Evolutionary conservation across 2,113 vertebrate genomes (phyloP).

Genomic region (Nicator chloris): DNA sequence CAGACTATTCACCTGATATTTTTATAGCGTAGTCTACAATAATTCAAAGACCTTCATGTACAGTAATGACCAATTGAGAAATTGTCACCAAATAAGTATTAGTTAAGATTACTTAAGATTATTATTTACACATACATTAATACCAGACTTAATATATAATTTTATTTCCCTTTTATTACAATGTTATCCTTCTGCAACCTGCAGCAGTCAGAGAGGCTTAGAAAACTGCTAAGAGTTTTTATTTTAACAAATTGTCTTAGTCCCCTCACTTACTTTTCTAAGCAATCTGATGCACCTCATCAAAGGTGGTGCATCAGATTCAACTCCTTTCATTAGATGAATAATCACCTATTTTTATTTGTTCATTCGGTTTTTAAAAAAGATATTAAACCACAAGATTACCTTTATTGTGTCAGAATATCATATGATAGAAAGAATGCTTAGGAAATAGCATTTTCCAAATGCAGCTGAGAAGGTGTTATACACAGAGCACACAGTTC

Average conservation of each 20-base stretch:
- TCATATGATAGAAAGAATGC: not conserved
- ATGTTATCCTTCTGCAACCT: not conserved
- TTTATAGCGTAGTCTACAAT: not conserved
- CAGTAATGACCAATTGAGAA: not conserved
- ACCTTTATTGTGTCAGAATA: not conserved
- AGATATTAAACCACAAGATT: not conserved
- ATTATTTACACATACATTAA: not conserved
- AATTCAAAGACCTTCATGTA: not conserved
- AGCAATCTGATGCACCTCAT: not conserved
- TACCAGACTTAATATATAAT: not conserved
- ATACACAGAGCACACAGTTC: not conserved
- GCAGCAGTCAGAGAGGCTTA: not conserved
- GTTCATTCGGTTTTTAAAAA: not conserved
- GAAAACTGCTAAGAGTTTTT: not conserved
- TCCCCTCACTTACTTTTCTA: not conserved
- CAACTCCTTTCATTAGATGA: not conserved
- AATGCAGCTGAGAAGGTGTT: not conserved
- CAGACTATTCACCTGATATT: not conserved
- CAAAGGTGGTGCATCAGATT: not conserved
- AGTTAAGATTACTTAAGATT: not conserved
- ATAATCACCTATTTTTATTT: not conserved
- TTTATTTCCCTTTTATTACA: not conserved
- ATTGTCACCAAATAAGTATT: not conserved
- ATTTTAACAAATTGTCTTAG: not conserved
- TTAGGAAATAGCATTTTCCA: not conserved